phyloP scores from a whole-genome alignment of 2,797 vertebrate genomes.

The Loris lydekkerianus region DNA sequence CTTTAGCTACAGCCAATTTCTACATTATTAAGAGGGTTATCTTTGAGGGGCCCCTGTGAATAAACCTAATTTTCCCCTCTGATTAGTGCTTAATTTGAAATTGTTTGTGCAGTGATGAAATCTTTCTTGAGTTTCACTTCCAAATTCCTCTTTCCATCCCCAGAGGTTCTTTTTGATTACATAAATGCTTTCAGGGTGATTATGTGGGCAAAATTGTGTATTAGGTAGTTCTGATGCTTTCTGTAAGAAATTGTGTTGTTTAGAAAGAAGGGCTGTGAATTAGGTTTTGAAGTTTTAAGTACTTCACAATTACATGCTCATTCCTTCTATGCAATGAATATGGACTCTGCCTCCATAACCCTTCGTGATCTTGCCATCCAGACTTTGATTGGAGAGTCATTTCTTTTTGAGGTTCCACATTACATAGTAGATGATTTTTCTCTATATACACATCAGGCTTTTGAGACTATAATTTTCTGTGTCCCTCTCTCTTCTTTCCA shows the following conservation, averaged over 20 bases:
- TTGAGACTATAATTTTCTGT: not conserved
- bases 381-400: not conserved
- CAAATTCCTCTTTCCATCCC: conserved; percentile 78
- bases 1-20: conserved; percentile 80
- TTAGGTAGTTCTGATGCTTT: conserved; percentile 76
- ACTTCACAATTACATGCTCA: conserved; percentile 31
- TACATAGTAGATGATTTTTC: not conserved
- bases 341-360: not conserved
- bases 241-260: conserved; percentile 65
- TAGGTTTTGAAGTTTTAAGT: conserved; percentile 55
- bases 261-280: conserved; percentile 57
- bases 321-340: conserved; percentile 37
- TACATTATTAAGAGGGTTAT: conserved; percentile 84
- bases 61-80: conserved; percentile 85
- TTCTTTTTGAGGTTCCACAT: not conserved
- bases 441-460: not conserved
- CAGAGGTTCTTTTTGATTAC: conserved; percentile 82
- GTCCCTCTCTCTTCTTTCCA: not conserved
- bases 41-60: conserved; percentile 84
- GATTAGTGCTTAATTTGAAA: conserved; percentile 85
- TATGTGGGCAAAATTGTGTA: conserved; percentile 81
- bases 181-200: conserved; percentile 83
- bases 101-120: conserved; percentile 84
- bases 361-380: conserved; percentile 14
- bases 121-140: conserved; percentile 83